Conservation (phyloP, 2,113 vertebrate genomes). For the Semnornis frantzii region DNA sequence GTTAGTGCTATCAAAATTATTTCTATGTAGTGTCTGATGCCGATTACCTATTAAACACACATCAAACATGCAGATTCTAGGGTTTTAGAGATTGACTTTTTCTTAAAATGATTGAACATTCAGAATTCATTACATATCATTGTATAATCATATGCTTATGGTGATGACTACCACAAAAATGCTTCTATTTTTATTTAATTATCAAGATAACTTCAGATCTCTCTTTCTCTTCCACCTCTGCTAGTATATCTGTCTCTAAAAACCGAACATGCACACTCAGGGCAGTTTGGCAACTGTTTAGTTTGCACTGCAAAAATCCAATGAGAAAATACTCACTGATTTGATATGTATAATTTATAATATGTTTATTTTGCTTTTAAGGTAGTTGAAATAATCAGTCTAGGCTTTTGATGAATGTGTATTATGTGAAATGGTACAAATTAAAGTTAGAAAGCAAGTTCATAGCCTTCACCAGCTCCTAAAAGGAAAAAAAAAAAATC, state of each 20-base stretch:
- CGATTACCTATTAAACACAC: background rate
- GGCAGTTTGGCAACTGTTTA: background rate
- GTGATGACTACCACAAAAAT: background rate
- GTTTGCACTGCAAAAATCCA: background rate
- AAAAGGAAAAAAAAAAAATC: background rate
- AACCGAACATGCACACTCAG: background rate
- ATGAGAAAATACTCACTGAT: background rate
- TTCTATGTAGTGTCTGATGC: background rate
- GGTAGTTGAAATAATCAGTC: background rate
- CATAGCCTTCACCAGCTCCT: background rate
- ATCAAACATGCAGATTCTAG: background rate
- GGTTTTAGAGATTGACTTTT: background rate
- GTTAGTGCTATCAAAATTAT: background rate
- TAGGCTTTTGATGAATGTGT: background rate
- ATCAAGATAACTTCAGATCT: background rate
- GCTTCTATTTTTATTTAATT: background rate
- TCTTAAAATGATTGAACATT: background rate
- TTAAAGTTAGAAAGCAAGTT: background rate
- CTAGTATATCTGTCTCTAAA: background rate
- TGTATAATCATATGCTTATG: background rate
- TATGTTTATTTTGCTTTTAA: background rate
- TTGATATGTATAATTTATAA: background rate
- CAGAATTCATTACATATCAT: background rate
- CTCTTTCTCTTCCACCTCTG: background rate
- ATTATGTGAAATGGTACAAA: background rate